Conservation (phyloP, 2,888 invertebrate genomes). For the Cephus runcator region DNA sequence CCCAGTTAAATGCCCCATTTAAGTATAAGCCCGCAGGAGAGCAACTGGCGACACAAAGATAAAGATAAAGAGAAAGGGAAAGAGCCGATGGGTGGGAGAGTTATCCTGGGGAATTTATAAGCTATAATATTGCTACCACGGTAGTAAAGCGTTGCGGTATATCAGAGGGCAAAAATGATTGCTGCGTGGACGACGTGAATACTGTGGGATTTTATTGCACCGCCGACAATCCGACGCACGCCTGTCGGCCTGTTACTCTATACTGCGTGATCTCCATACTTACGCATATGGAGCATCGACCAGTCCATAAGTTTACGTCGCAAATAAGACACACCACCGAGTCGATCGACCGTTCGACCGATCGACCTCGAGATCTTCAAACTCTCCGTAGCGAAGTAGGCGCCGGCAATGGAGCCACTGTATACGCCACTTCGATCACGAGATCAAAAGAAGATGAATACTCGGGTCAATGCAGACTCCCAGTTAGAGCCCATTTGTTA, state of each 20-base stretch:
- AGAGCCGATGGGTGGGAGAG: no score
- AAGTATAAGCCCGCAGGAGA: conserved; percentile 6
- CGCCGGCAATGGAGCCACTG: no score
- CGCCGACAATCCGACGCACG: conserved; percentile 5
- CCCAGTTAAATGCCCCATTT: conserved; percentile 51
- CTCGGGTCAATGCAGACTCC: no score
- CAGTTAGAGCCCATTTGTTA: no score
- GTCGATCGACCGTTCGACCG: no score
- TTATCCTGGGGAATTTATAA: conserved; percentile 50
- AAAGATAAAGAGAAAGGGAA: no score
- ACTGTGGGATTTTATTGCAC: conserved; percentile 43
- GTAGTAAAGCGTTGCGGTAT: conserved; percentile 54
- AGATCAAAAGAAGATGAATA: no score
- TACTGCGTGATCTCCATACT: not conserved
- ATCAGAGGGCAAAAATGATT: conserved; percentile 55
- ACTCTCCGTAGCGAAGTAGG: no score
- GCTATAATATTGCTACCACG: conserved; percentile 58
- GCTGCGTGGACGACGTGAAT: conserved; percentile 29
- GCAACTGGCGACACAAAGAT: no score
- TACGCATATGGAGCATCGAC: not conserved
- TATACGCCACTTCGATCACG: no score
- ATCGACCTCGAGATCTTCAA: no score
- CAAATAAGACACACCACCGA: no score
- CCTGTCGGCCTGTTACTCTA: not conserved
- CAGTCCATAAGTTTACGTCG: not conserved